These are phyloP conservation scores for Plutella xylostella DNA, from an alignment of 2,888 invertebrate genomes.

Conservation along the genomic window DNA sequence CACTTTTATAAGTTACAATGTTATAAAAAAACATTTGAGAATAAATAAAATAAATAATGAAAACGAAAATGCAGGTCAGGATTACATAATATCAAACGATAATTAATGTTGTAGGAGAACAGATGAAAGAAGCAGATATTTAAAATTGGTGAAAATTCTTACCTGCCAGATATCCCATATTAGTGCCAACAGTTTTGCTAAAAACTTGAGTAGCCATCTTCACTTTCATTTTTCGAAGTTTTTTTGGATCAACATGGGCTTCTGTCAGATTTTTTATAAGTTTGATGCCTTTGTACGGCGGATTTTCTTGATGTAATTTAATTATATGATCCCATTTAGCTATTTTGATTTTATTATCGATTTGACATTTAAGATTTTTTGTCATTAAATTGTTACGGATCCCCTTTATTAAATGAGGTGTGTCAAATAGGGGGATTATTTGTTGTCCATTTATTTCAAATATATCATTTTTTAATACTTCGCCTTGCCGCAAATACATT, in stretches of 20 bases:
- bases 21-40: no score
- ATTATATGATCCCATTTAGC: constrained; percentile 12
- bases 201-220: constrained; percentile 13
- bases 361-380: constrained; percentile 10
- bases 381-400: constrained; percentile 15
- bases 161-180: no score
- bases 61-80: no score
- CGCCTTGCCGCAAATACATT: constrained; percentile 1
- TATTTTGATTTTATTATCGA: constrained; percentile 4
- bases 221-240: constrained; percentile 15
- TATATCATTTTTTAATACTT: not conserved
- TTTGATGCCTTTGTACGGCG: constrained; percentile 13
- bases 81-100: no score
- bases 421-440: constrained; percentile 15
- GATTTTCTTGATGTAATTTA: constrained; percentile 9
- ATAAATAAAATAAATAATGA: no score
- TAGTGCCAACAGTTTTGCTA: no score
- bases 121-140: no score
- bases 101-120: no score
- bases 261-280: constrained; percentile 15
- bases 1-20: no score
- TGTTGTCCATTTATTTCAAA: constrained; percentile 10
- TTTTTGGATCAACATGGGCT: constrained; percentile 7
- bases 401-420: constrained; percentile 16
- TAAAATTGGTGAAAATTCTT: no score